Percentiles rank a stretch among this genome's conserved stretches.
These are phyloP conservation scores for Bolinopsis microptera DNA, from an alignment of 37 sponge, comb jelly and placozoan species.

Conservation along the genomic window DNA sequence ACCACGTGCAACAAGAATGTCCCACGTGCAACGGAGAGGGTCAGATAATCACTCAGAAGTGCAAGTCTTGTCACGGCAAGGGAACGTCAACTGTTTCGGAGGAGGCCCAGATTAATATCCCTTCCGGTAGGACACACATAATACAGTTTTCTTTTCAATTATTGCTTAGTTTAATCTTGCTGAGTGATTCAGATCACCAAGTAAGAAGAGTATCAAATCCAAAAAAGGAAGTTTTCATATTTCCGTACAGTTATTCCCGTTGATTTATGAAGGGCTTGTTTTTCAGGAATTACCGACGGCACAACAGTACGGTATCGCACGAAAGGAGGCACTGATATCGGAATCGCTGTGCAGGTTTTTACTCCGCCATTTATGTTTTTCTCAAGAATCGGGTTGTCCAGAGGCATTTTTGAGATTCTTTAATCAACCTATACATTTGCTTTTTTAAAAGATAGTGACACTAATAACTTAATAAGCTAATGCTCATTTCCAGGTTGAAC, in stretches of 20 bases:
- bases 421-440: too few relatives aligned
- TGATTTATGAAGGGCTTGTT: too few relatives aligned
- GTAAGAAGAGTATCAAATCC: too few relatives aligned
- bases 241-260: too few relatives aligned
- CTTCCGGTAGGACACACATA: constrained; percentile 34
- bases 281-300: constrained; percentile 42
- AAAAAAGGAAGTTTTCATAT: too few relatives aligned
- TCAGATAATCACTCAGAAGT: constrained; percentile 62
- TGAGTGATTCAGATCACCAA: too few relatives aligned
- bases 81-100: constrained; percentile 52
- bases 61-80: constrained; percentile 22
- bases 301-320: constrained; percentile 38
- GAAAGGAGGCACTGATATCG: constrained; percentile 48
- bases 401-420: too few relatives aligned
- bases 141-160: too few relatives aligned
- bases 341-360: constrained; percentile 46
- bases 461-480: not conserved
- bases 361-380: too few relatives aligned
- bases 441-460: too few relatives aligned
- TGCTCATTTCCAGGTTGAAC: not conserved
- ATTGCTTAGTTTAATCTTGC: too few relatives aligned
- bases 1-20: constrained; percentile 64
- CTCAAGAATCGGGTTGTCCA: too few relatives aligned
- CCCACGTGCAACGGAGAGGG: constrained; percentile 49
- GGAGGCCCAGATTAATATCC: constrained; percentile 40